These are phyloP conservation scores for Anguilla japonica DNA, from an alignment of 2,113 vertebrate species.

Conservation along the genomic window DNA sequence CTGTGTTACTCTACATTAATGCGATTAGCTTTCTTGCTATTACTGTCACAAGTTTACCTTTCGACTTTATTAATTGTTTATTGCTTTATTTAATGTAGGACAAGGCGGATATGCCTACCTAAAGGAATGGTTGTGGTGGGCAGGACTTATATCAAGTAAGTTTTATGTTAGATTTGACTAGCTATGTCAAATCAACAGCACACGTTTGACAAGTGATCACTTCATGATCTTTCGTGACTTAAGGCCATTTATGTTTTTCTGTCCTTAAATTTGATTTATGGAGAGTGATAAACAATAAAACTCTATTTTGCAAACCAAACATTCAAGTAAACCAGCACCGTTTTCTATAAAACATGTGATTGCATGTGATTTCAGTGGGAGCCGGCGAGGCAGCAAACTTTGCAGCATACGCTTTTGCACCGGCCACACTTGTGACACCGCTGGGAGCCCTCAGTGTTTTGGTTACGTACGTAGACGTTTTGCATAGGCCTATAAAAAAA, in stretches of 20 bases:
- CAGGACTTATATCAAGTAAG: conserved; percentile 85
- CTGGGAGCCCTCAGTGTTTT: conserved; percentile 82
- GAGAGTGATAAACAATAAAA: too few relatives aligned
- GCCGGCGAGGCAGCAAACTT: conserved; percentile 82
- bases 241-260: too few relatives aligned
- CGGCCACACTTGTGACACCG: conserved; percentile 81
- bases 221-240: too few relatives aligned
- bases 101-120: conserved; percentile 81
- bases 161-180: conserved; percentile 15
- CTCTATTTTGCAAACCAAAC: too few relatives aligned
- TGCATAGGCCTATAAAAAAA: not conserved
- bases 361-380: conserved; percentile 68
- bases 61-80: not conserved
- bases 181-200: not conserved
- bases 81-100: conserved; percentile 58
- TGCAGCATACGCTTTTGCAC: conserved; percentile 81
- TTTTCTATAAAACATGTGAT: not conserved
- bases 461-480: conserved; percentile 67
- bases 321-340: too few relatives aligned
- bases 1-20: conserved; percentile 1
- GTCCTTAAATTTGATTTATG: too few relatives aligned
- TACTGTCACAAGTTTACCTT: too few relatives aligned
- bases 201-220: not conserved
- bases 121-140: conserved; percentile 84
- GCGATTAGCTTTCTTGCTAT: not conserved